Conservation (phyloP, 2,888 invertebrate species). For the Tenodera sinensis region DNA sequence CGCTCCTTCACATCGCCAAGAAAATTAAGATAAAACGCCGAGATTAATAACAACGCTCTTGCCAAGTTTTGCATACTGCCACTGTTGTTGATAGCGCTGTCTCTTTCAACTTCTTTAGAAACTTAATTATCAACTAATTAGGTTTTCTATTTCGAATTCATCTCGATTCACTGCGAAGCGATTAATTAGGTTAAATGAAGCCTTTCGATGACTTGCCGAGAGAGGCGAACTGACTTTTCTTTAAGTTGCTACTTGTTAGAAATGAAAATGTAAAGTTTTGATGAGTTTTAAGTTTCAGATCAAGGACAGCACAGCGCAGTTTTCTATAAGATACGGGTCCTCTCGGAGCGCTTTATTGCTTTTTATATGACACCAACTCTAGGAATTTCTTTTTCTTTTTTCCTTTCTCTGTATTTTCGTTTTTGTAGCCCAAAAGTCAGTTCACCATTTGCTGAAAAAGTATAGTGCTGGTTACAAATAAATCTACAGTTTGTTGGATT, state of each 20-base stretch:
- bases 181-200: constrained; percentile 15
- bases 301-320: neutral
- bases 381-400: neutral
- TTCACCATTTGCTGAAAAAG: too few relatives aligned
- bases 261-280: neutral
- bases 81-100: neutral
- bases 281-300: neutral
- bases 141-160: constrained; percentile 12
- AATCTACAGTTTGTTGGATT: too few relatives aligned
- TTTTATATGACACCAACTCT: neutral
- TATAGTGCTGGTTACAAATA: too few relatives aligned
- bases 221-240: neutral
- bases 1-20: neutral
- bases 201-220: neutral
- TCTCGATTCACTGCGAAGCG: constrained; percentile 13
- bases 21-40: constrained; percentile 19
- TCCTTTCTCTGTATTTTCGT: neutral
- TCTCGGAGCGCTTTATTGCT: neutral
- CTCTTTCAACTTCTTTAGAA: constrained; percentile 1
- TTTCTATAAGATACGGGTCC: too few relatives aligned
- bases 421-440: too few relatives aligned
- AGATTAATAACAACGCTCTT: constrained; percentile 19
- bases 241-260: neutral
- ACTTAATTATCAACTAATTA: constrained; percentile 26
- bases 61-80: constrained; percentile 12